phyloP scores from a whole-genome alignment of 2,113 vertebrate genomes.

The cattle (Bos taurus) region DNA sequence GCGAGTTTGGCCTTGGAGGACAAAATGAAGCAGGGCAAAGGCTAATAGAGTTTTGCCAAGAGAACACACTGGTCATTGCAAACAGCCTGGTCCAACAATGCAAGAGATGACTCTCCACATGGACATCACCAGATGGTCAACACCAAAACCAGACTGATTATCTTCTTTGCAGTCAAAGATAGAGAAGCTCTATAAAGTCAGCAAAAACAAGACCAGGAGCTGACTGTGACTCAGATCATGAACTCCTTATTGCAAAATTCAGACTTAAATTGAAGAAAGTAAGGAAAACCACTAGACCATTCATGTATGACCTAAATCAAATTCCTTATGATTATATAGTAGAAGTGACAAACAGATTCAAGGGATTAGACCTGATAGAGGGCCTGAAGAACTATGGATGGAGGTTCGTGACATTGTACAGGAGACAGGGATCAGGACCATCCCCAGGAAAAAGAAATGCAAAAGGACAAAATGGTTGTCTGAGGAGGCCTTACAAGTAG shows the following conservation, averaged over 20 bases:
- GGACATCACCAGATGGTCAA: background rate
- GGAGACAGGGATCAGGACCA: background rate
- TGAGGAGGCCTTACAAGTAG: background rate
- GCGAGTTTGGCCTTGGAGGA: background rate
- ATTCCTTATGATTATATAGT: background rate
- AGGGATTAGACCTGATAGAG: background rate
- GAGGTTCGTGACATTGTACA: background rate
- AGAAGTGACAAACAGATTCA: background rate
- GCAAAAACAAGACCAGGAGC: background rate
- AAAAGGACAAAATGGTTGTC: background rate
- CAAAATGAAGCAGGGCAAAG: background rate
- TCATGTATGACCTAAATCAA: background rate
- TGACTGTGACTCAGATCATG: background rate
- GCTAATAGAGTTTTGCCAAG: background rate
- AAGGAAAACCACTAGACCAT: background rate
- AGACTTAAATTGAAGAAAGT: background rate
- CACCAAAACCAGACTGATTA: background rate
- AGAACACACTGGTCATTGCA: background rate
- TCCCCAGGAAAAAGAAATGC: background rate
- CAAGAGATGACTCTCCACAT: background rate
- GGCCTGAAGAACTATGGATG: background rate
- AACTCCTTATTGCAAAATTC: background rate
- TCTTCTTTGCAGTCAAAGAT: background rate
- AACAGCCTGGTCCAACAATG: background rate
- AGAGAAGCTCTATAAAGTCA: background rate